These are phyloP conservation scores for Cecidostiba fungosa DNA, from an alignment of 2,888 invertebrate genomes.

Conservation along the genomic window DNA sequence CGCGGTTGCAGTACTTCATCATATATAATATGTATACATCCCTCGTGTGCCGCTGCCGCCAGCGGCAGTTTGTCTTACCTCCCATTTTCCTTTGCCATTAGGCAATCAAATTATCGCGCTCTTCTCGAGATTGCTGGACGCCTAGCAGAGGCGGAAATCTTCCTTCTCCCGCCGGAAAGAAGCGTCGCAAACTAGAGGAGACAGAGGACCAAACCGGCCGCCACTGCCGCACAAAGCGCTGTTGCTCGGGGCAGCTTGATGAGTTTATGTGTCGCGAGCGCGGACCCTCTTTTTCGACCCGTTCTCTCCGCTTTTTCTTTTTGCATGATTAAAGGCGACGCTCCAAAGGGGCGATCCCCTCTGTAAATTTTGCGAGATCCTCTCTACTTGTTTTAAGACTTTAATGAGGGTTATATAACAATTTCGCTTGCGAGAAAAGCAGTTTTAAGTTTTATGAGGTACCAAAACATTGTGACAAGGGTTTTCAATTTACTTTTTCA, in stretches of 20 bases:
- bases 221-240: conserved; percentile 4
- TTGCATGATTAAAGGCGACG: conserved; percentile 25
- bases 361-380: background rate
- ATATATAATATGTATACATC: background rate
- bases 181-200: conserved; percentile 19
- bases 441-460: background rate
- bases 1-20: background rate
- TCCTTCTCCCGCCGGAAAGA: conserved; percentile 18
- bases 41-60: conserved; percentile 15
- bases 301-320: background rate
- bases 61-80: conserved; percentile 62
- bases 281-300: conserved; percentile 14
- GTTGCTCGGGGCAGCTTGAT: background rate
- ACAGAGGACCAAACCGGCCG: background rate
- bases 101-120: conserved; percentile 72
- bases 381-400: background rate
- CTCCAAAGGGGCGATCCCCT: background rate
- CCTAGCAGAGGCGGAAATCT: conserved; percentile 61
- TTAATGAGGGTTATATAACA: background rate
- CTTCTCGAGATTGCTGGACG: conserved; percentile 68
- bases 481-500: background rate
- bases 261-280: conserved; percentile 45
- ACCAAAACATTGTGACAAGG: background rate
- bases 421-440: background rate
- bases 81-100: conserved; percentile 69